Percentiles rank a stretch among this genome's conserved stretches.
These are phyloP conservation scores for Bembecia ichneumoniformis DNA, from an alignment of 2,888 invertebrate genomes.

Conservation along the genomic window DNA sequence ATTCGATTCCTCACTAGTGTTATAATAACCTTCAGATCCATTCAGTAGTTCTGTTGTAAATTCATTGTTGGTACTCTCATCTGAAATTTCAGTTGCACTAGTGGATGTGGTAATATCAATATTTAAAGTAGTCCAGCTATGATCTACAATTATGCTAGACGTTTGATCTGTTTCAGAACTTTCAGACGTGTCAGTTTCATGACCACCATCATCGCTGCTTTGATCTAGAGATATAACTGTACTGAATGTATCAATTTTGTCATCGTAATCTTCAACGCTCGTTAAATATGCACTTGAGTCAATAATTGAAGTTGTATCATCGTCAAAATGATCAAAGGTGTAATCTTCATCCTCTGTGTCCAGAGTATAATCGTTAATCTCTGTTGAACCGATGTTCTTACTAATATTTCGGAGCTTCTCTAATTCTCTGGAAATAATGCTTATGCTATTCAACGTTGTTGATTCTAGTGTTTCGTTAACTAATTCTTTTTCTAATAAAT, in stretches of 20 bases:
- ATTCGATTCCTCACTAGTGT: neutral
- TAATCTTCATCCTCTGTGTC: constrained; percentile 21
- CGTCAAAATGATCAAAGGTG: constrained; percentile 17
- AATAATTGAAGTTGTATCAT: constrained; percentile 1
- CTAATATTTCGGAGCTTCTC: constrained; percentile 28
- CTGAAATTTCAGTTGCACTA: neutral
- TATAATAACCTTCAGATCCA: neutral
- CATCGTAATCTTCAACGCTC: constrained; percentile 5
- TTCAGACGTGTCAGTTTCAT: neutral
- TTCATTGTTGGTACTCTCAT: neutral
- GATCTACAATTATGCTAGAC: no score
- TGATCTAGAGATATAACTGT: constrained; percentile 1
- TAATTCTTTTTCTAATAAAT: constrained; percentile 13
- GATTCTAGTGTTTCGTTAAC: constrained; percentile 14
- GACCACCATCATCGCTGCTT: neutral
- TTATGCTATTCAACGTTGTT: constrained; percentile 19
- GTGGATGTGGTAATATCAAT: neutral
- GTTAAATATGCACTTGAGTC: constrained; percentile 5
- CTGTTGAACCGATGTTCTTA: neutral
- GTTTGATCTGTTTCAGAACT: no score
- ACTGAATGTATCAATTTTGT: constrained; percentile 8
- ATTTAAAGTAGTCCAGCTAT: neutral
- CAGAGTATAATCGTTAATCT: constrained; percentile 13
- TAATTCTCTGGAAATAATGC: constrained; percentile 21
- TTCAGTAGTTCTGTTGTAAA: neutral